Base-by-base conservation (phyloP, 1,140 invertebrate species). In the Drosophila kikkawai region DNA sequence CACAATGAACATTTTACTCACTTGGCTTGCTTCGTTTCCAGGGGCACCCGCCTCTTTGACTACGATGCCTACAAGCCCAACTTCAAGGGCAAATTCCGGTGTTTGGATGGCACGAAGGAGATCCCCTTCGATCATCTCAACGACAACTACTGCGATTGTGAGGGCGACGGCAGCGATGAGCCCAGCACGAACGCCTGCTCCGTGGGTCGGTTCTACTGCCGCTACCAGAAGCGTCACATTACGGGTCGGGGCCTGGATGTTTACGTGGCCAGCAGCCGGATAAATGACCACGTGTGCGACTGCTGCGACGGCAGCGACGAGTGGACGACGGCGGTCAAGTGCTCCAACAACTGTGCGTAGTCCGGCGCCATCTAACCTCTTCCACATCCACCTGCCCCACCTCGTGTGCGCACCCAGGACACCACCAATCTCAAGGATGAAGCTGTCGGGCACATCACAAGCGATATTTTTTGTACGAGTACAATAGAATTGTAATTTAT, bases 211-310 rank as follows among this genome's bases (percentile, higher is more conserved):
- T 99, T 99, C 93, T 96, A 96, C 91, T 92, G 91, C 55, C 92
- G 91, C 79, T 94, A 93, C 78, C 94, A 96, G 74, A 92, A 92
- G 36, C 85, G 82, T 32, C 93, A 93, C 67, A 92, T 91, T 17
- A 91, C 93, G 8, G 93, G 93, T 39, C 75, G 92, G 57, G 91
- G 92, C 7, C 59, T 66, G 44, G 67, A 88, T 80, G 22, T 88
- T n/a, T 92, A 69, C 42, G 87, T 95, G 63, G 93, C 94, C 36
- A 95, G 95, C 37, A 93, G 93, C 78, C 94, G 96, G 91, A 96
- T 99, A 0, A 98, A 99, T 93, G 98, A 99, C 95, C 97, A 97
- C 15, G 96, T 98, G 65, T 99, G 98, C 94, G 98, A 97, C 92
- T 97, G 97, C 94, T 97, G 96, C 93, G 96, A 97, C 93, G 96